Percentiles rank a stretch among this genome's conserved stretches.
These are phyloP conservation scores for Myrmophylax atrothorax DNA, from an alignment of 2,113 vertebrate genomes.

Conservation along the genomic window DNA sequence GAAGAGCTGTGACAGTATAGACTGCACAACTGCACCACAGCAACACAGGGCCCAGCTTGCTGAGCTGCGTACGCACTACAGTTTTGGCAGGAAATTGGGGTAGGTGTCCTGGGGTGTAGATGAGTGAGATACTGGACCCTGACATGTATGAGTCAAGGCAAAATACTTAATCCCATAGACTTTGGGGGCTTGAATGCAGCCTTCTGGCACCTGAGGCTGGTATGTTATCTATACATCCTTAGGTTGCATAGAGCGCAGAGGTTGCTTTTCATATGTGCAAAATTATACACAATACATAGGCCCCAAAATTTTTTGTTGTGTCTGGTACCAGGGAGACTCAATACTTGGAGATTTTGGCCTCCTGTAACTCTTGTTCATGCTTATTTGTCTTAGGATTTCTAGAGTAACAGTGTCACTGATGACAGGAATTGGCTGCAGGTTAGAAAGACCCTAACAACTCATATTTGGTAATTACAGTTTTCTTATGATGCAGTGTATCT, in stretches of 20 bases:
- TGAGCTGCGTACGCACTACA: not conserved
- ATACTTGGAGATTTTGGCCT: not conserved
- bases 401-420: not conserved
- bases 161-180: not conserved
- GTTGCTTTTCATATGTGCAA: not conserved
- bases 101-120: not conserved
- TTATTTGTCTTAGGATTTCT: not conserved
- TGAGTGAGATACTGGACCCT: not conserved
- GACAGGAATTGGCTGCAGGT: not conserved
- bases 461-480: conserved; percentile 1
- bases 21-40: not conserved
- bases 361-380: not conserved
- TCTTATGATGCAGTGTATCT: not conserved
- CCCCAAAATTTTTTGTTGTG: not conserved
- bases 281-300: not conserved
- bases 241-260: not conserved
- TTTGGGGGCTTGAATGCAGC: not conserved
- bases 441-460: not conserved
- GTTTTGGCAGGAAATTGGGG: not conserved
- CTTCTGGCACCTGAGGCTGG: not conserved
- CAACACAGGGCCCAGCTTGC: not conserved
- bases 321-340: not conserved
- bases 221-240: not conserved
- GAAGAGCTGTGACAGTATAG: not conserved
- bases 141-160: not conserved